Base-by-base conservation (phyloP, 2,888 invertebrate species). In the Cyclophora punctaria region DNA sequence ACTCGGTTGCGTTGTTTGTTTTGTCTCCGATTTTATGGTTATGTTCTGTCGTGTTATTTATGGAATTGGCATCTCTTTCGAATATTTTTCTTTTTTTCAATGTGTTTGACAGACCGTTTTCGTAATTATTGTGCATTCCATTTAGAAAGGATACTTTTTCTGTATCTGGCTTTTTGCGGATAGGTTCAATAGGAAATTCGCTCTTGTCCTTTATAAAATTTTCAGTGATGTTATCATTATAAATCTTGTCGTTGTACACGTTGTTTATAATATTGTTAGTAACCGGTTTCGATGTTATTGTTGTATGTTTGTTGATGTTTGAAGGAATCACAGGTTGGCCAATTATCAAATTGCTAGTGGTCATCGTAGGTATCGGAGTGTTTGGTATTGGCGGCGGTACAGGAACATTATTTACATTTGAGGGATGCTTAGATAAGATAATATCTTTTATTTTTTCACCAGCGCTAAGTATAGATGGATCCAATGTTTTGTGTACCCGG, bases 361-460 rank as follows among this genome's bases (percentile, higher is more conserved):
- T 80, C 48, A 80, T 78, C 42, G 76, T 74, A 45, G 87, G 86
- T 51, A 88, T 73, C 41, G 83, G 87, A 45, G 83, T 73, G 55
- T 68, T 83, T 5, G 86, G 87, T 51, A 85, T 73, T 34, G 85
- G 86, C 7, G 86, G 86, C 7, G 86, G 86, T 48, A 79, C 57
- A 37, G 80, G 76, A 34, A 71, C 66, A 49, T 71, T 69, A 41
- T 70, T 57, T 41, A 63, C 53, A 47, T 60, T 63, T 52, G 67
- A 57, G 7, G 78, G 77, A 56, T 82, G 80, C 45, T 82, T 81
- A 54, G 68, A 73, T 58, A 81, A 71, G 48, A 83, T 71, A 6
- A 75, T 78, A 35, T 83, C 80, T 68, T 75, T 83, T 41, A 83
- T 80, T 71, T 77, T 83, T 48, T 81, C 82, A 33, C 79, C 78